Evolutionary conservation across 2,888 invertebrate genomes (phyloP), one percentile per base, ranked within the genome.

Genomic region (Acronicta aceris): DNA sequence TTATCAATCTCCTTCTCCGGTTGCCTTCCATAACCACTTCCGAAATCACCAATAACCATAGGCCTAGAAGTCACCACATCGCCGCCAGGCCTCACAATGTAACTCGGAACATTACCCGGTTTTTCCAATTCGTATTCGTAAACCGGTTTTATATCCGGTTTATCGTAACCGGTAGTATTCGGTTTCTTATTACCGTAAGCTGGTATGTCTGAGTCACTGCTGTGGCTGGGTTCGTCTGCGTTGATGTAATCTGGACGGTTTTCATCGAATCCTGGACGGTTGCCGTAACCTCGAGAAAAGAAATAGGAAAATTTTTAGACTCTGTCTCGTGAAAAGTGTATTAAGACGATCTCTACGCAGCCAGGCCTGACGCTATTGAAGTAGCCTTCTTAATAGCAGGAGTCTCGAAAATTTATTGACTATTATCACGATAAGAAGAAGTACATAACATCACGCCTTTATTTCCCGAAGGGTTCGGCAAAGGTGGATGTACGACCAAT

Each of bases 1-100:
- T 89, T 86, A 78, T 89, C 90, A 58, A 84, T 81, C 6, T 79
- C 82, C 21, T 77, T 78, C 2, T 81, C 87, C 0, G 89, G 89
- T 13, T 86, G 73, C 27, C 89, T 80, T 7, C 74, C 67, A 71
- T 84, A 85, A 0, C 71, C 82, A 1, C 74, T 79, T 13, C 85
- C 87, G 50, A 87, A 90, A 41, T 90, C 90, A 0, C 89, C 85
- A 16, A 94, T 81, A 0, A 87, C 77, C 36, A 94, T 87, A 0
- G 94, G 94, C 15, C 81, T 83, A 0, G 94, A 92, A 1, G 94
- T 92, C 6, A 94, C 82, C 5, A 92, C 78, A 15, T 90, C 86
- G 0, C 91, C 92, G 1, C 84, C 82, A 0, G 91, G 91, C 15
- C 84, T 80, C 0, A 84, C 79, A 10, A 88, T 84, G 59, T 93